Conservation (phyloP, 2,797 vertebrate genomes). For the Aulostomus chinensis region DNA sequence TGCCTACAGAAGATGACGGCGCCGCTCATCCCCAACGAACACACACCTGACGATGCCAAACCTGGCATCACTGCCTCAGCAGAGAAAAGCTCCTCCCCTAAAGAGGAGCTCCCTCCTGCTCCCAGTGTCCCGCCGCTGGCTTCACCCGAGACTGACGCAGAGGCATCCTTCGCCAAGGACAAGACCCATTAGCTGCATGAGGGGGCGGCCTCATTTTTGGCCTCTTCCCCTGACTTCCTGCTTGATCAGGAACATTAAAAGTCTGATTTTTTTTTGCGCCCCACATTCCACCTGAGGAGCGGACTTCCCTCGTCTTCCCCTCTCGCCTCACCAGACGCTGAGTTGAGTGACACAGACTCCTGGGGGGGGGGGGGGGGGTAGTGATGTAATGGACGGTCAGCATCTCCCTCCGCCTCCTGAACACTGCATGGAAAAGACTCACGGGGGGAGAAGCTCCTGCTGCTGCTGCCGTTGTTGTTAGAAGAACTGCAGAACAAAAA, state of each 20-base stretch:
- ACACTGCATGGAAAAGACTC: slow-evolving; percentile 68
- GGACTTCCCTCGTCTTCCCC: slow-evolving; percentile 28
- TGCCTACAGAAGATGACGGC: slow-evolving; percentile 79
- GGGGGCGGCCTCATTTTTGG: slow-evolving; percentile 30
- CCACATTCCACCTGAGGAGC: slow-evolving; percentile 39
- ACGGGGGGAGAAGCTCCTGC: slow-evolving; percentile 26
- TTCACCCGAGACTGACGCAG: slow-evolving; percentile 72
- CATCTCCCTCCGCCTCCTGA: slow-evolving; percentile 56
- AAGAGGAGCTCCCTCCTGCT: slow-evolving; percentile 47
- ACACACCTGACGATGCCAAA: slow-evolving; percentile 79
- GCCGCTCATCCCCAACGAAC: slow-evolving; percentile 82
- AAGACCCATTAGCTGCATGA: slow-evolving; percentile 67
- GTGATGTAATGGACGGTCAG: slow-evolving; percentile 53
- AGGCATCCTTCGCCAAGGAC: slow-evolving; percentile 65
- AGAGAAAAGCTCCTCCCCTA: slow-evolving; percentile 56
- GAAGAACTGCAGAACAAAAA: slow-evolving; percentile 18
- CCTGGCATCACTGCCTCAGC: slow-evolving; percentile 59
- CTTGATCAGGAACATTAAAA: slow-evolving; percentile 46
- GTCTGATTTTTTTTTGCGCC: slow-evolving; percentile 38
- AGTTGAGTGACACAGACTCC: slow-evolving; percentile 49
- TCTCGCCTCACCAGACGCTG: slow-evolving; percentile 43
- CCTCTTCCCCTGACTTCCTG: slow-evolving; percentile 26
- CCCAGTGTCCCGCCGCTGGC: slow-evolving; percentile 52
- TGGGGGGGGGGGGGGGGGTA: slow-evolving; percentile 32
- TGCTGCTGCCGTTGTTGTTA: no score